These are phyloP conservation scores for Myxocyprinus asiaticus DNA, from an alignment of 2,113 vertebrate species.

Conservation along the genomic window DNA sequence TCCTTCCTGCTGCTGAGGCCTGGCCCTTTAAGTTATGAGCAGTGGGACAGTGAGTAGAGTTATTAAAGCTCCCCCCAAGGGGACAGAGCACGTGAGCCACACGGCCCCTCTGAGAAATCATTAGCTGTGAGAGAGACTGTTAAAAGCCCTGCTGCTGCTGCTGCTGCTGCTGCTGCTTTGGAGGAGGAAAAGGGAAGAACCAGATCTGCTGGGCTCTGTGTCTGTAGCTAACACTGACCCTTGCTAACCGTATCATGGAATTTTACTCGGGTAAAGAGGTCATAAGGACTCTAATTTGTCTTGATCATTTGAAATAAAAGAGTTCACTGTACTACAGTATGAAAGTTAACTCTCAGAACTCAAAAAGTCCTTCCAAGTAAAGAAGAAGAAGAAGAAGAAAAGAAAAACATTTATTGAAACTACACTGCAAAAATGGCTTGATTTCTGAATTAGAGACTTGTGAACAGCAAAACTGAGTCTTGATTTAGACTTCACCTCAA, in stretches of 20 bases:
- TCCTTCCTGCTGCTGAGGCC: slow-evolving; percentile 1
- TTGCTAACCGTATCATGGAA: neutral
- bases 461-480: too few relatives aligned
- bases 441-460: too few relatives aligned
- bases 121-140: neutral
- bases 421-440: too few relatives aligned
- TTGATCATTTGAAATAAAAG: neutral
- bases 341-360: slow-evolving; percentile 2
- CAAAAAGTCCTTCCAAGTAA: too few relatives aligned
- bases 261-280: neutral
- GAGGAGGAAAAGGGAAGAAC: neutral
- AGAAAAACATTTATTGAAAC: too few relatives aligned
- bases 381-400: too few relatives aligned
- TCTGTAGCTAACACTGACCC: neutral
- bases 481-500: too few relatives aligned
- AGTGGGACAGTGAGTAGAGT: slow-evolving; percentile 48
- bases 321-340: neutral
- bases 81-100: neutral
- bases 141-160: slow-evolving; percentile 17
- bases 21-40: slow-evolving; percentile 23
- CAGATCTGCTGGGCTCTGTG: slow-evolving; percentile 1
- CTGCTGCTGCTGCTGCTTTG: neutral
- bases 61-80: slow-evolving; percentile 45
- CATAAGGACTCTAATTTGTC: neutral
- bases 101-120: slow-evolving; percentile 30